Percentiles rank a stretch among this genome's conserved stretches.
Conservation (phyloP, 2,888 invertebrate genomes). For the Chironomus riparius region DNA sequence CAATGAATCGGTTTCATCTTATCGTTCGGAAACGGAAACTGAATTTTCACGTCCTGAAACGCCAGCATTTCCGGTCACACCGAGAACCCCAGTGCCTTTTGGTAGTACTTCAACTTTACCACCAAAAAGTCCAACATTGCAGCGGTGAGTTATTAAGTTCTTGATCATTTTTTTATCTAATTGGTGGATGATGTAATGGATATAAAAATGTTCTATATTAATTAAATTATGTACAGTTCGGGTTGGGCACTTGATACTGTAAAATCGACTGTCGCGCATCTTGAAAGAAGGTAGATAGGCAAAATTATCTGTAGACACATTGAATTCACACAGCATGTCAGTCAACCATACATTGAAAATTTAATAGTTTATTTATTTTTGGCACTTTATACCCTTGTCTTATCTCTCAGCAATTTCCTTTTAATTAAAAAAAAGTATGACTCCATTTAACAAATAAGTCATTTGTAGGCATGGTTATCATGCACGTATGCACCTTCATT, state of each 20-base stretch:
- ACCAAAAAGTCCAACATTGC: slow-evolving; percentile 70
- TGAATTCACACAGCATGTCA: not conserved
- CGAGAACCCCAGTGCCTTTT: slow-evolving; percentile 68
- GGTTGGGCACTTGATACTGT: slow-evolving; percentile 34
- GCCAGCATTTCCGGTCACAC: slow-evolving; percentile 87
- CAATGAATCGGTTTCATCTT: slow-evolving; percentile 59
- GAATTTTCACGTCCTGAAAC: slow-evolving; percentile 69
- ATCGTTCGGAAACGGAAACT: slow-evolving; percentile 51
- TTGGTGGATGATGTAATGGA: not conserved
- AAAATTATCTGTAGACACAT: not conserved
- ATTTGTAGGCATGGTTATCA: too few species aligned
- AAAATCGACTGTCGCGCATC: slow-evolving; percentile 32
- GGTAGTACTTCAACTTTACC: slow-evolving; percentile 60
- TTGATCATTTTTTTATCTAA: not conserved
- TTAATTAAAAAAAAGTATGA: too few species aligned
- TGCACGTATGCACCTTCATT: too few species aligned
- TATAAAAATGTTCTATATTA: not conserved
- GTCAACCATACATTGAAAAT: not conserved
- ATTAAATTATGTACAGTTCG: slow-evolving; percentile 28
- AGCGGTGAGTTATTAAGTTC: slow-evolving; percentile 46
- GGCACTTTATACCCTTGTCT: not conserved
- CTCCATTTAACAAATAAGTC: too few species aligned
- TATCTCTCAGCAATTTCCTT: not conserved
- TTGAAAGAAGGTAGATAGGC: slow-evolving; percentile 32
- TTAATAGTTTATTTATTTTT: not conserved